Conservation (phyloP, 2,888 invertebrate genomes). For the Neoitamus cyanurus region DNA sequence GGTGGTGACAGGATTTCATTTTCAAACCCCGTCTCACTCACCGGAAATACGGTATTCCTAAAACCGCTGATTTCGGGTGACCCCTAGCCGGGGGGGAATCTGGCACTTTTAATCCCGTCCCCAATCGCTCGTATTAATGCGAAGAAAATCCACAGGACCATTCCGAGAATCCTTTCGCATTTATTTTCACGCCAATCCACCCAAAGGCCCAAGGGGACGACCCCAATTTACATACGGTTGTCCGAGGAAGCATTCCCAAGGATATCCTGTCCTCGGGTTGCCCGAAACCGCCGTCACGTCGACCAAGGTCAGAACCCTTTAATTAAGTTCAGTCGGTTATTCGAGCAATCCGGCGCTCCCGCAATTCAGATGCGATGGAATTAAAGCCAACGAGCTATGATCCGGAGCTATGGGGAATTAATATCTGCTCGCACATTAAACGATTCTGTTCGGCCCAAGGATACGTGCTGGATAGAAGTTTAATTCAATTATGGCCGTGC, state of each 20-base stretch:
- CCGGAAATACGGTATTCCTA: not conserved
- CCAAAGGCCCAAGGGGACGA: not conserved
- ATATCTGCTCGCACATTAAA: slow-evolving; percentile 30
- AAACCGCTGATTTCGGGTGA: not conserved
- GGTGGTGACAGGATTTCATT: not conserved
- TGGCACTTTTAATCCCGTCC: not conserved
- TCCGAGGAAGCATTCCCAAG: not conserved
- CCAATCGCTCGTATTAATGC: not conserved
- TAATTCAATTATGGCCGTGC: slow-evolving; percentile 40
- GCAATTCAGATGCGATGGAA: slow-evolving; percentile 15
- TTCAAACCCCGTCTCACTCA: not conserved
- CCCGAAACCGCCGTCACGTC: not conserved
- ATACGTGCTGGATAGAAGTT: slow-evolving; percentile 34
- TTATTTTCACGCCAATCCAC: not conserved
- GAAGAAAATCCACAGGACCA: not conserved
- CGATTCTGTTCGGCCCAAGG: not conserved
- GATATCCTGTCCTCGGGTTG: not conserved
- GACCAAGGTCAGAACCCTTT: slow-evolving; percentile 31
- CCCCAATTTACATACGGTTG: not conserved
- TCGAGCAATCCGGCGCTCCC: slow-evolving; percentile 8
- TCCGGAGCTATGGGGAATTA: slow-evolving; percentile 27
- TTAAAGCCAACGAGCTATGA: slow-evolving; percentile 25
- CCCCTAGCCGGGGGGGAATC: not conserved
- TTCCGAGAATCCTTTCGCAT: not conserved
- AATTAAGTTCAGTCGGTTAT: slow-evolving; percentile 33